Evolutionary conservation across 2,113 vertebrate species (phyloP).

Genomic region (Rhadina sibilatrix): DNA sequence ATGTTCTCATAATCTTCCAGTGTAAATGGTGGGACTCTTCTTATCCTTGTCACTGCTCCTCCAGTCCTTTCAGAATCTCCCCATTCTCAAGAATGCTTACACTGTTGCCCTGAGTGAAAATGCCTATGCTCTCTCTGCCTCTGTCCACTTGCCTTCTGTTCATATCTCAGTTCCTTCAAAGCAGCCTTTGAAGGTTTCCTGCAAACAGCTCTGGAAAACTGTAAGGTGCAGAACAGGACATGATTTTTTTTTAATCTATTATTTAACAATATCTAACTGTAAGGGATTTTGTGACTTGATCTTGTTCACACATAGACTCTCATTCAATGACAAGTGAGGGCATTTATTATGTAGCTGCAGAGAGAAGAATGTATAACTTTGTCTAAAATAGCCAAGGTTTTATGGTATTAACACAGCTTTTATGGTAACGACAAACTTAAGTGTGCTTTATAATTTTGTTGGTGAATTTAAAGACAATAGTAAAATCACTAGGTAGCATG

Average conservation of each 20-base stretch:
- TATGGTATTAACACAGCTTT: neutral
- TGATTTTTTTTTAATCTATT: neutral
- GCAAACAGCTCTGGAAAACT: neutral
- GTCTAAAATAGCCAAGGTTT: neutral
- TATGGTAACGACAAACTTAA: neutral
- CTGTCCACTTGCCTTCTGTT: neutral
- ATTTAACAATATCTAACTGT: neutral
- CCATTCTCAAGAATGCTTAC: neutral
- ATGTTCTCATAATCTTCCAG: neutral
- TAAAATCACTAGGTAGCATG: neutral
- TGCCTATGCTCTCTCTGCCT: neutral
- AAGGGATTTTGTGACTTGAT: neutral
- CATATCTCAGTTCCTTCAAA: neutral
- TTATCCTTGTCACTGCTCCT: neutral
- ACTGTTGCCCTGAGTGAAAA: neutral
- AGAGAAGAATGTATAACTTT: neutral
- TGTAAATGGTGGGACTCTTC: neutral
- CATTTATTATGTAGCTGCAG: neutral
- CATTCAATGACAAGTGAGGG: neutral
- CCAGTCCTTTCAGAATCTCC: neutral
- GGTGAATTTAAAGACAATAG: neutral
- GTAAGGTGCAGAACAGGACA: neutral
- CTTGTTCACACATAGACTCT: neutral
- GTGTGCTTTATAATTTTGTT: neutral
- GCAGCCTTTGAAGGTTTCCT: neutral